phyloP scores from a whole-genome alignment of 1,140 invertebrate genomes.

The Scylla paramamosain region DNA sequence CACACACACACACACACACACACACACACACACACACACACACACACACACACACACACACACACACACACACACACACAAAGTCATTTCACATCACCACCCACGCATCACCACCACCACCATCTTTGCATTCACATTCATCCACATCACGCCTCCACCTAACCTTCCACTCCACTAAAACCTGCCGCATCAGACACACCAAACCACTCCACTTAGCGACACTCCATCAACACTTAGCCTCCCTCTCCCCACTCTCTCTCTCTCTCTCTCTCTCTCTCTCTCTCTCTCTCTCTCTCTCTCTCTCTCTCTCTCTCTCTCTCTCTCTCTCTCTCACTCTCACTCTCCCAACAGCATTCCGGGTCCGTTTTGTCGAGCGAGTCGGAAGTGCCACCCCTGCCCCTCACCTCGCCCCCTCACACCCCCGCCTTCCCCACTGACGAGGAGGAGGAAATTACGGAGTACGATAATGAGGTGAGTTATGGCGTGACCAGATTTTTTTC shows the following conservation, averaged over 20 bases:
- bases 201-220: background rate
- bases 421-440: constrained; percentile 66
- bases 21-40: no score
- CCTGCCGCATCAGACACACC: no score
- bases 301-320: constrained; percentile 15
- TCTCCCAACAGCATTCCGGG: constrained; percentile 51
- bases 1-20: no score
- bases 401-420: constrained; percentile 51
- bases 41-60: no score
- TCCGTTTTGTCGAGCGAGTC: constrained; percentile 58
- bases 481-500: background rate
- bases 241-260: background rate
- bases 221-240: background rate
- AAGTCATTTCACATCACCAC: no score
- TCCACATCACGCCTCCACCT: background rate
- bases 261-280: background rate
- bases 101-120: no score
- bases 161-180: background rate
- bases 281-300: constrained; percentile 28
- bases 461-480: constrained; percentile 65
- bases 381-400: constrained; percentile 46
- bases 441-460: constrained; percentile 68
- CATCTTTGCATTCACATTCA: background rate
- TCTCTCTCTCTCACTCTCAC: background rate
- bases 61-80: no score